A percentile compares a stretch with the other conserved stretches of the same genome.
phyloP scores from a whole-genome alignment of 2,797 vertebrate genomes.

The Acomys russatus region DNA sequence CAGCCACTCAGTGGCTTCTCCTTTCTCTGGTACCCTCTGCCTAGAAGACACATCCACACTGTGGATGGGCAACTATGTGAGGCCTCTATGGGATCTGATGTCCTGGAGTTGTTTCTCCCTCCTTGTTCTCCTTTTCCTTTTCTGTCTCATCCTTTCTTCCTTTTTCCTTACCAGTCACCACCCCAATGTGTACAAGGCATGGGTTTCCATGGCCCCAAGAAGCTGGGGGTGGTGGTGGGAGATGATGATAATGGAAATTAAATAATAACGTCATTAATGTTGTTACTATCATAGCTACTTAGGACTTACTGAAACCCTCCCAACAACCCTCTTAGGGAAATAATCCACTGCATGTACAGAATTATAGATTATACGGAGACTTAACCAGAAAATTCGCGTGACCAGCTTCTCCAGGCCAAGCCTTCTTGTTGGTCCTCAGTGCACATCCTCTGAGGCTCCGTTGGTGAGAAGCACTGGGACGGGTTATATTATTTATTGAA shows the following conservation, averaged over 20 bases:
- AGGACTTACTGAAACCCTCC: conserved; percentile 61
- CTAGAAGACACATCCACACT: accelerated
- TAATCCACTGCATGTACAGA: conserved; percentile 31
- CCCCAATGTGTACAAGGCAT: not conserved
- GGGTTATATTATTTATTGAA: conserved; percentile 87
- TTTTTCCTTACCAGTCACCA: not conserved
- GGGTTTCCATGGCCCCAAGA: not conserved
- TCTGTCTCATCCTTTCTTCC: not conserved
- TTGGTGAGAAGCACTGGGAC: conserved; percentile 79
- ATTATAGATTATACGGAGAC: not conserved
- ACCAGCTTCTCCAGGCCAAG: not conserved
- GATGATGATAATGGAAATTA: not conserved
- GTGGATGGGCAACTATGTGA: accelerated
- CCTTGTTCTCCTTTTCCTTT: not conserved
- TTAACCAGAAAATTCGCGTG: not conserved
- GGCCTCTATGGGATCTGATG: not conserved
- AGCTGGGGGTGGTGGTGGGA: not conserved
- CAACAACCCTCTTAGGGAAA: conserved; percentile 2
- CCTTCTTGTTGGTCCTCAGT: not conserved
- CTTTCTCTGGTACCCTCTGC: not conserved
- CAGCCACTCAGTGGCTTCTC: not conserved
- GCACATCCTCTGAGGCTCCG: not conserved
- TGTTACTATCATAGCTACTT: conserved; percentile 3
- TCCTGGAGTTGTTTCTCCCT: not conserved
- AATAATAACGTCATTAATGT: conserved; percentile 19